Evolutionary conservation across 2,113 vertebrate genomes (phyloP).

Genomic region (Caranx ignobilis): DNA sequence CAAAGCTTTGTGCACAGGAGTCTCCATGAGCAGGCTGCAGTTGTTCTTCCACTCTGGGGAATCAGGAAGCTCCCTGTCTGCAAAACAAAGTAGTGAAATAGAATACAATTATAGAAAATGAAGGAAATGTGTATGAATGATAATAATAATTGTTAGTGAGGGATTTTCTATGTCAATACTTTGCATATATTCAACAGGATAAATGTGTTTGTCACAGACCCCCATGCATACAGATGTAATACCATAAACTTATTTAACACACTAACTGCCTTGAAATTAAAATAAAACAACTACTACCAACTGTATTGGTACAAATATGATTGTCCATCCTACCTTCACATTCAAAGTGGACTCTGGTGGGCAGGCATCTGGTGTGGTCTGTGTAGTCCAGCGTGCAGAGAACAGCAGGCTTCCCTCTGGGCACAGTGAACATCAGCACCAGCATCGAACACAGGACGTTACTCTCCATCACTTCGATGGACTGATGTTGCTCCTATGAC

Average conservation of each 20-base stretch:
- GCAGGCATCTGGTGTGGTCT: conserved; percentile 76
- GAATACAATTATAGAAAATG: neutral
- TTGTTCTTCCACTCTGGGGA: conserved; percentile 76
- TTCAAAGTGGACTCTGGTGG: conserved; percentile 74
- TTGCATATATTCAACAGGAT: too few species aligned
- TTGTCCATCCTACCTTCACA: conserved; percentile 70
- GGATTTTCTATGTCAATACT: too few species aligned
- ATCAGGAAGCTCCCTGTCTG: conserved; percentile 68
- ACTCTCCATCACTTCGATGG: conserved; percentile 82
- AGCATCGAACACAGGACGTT: conserved; percentile 80
- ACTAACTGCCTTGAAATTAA: too few species aligned
- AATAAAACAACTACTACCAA: too few species aligned
- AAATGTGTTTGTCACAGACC: too few species aligned
- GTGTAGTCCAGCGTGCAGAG: conserved; percentile 79
- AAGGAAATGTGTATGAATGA: neutral
- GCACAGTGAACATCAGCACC: conserved; percentile 73
- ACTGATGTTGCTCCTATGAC: conserved; percentile 73
- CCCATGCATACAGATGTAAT: too few species aligned
- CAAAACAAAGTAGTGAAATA: neutral
- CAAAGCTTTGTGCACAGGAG: conserved; percentile 80
- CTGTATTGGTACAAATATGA: neutral
- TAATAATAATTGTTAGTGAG: neutral
- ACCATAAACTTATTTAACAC: too few species aligned
- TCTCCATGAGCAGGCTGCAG: conserved; percentile 70
- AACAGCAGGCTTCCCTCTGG: conserved; percentile 33